These are phyloP conservation scores for Epizoanthus rinbou DNA, from an alignment of 92 coral and sea anemone genomes.

Conservation along the genomic window DNA sequence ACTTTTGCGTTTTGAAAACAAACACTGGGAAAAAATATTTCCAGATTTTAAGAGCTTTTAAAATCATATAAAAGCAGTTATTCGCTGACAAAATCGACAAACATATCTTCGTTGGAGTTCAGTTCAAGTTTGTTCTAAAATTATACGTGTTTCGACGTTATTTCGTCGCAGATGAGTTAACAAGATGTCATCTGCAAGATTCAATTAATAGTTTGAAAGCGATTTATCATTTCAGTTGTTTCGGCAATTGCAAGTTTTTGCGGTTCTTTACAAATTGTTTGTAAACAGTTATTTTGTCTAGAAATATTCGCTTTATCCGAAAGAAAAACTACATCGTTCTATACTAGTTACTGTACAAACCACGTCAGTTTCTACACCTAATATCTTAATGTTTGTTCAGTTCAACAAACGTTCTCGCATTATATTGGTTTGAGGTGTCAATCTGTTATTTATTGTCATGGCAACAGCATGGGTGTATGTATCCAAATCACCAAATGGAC, in stretches of 20 bases:
- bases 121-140: too few relatives aligned
- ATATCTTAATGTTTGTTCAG: constrained; percentile 19
- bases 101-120: too few relatives aligned
- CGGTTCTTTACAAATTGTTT: too few relatives aligned
- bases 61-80: background rate
- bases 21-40: background rate
- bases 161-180: background rate
- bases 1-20: background rate
- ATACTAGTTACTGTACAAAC: background rate
- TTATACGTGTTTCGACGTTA: too few relatives aligned
- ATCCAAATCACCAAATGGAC: background rate
- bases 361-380: background rate
- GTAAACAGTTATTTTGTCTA: background rate
- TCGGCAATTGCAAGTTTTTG: too few relatives aligned
- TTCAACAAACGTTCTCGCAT: background rate
- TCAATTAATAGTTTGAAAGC: background rate
- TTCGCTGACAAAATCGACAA: too few relatives aligned
- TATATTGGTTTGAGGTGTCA: constrained; percentile 3
- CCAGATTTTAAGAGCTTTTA: background rate
- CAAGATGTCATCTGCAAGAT: background rate
- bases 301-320: background rate
- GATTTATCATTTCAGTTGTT: too few relatives aligned
- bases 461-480: constrained; percentile 5
- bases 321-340: background rate
- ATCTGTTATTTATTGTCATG: background rate